Evolutionary conservation across 2,888 invertebrate species (phyloP), one percentile per base, ranked within the genome.

Genomic region (Protodeltote pygarga): DNA sequence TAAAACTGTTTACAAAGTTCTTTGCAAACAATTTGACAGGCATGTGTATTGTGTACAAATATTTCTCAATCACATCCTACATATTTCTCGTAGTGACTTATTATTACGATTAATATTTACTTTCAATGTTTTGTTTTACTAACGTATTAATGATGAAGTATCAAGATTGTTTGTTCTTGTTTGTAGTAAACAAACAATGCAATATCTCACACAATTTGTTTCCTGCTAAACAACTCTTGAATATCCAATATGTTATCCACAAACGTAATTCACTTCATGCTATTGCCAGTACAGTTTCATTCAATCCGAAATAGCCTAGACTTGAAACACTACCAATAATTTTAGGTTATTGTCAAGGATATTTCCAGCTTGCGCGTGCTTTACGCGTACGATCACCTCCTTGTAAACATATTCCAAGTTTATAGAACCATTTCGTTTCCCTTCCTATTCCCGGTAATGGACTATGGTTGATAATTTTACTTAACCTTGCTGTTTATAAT

Each of bases 351-450:
- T 59, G 69, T 68, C 65, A 51, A 68, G 65, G 61, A 50, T 60
- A 48, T 41, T 31, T 40, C 24, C 34, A 37, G 47, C 55, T 27
- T 47, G 51, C 34, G 38, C 48, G 33, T 49, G 51, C 28, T 62
- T 53, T 61, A 65, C 61, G 57, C 65, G 44, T 64, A 51, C 61
- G 45, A 29, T 19, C 37, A 63, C 63, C 52, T 49, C 40, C 58
- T 63, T 71, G 66, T 71, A 78, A 79, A 79, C 74, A 72, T 51
- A 35, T 31, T 49, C 28, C 17, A 52, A 57, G 70, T 60, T 72
- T 72, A 63, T 66, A 71, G 48, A 67, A 72, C 66, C 66, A 63
- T 55, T 41, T 32, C 31, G 37, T 34, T 65, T 62, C 65, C 41
- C 59, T 66, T 65, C 60, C 35, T 20, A 45, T 66, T 65, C 60